Evolutionary conservation across 2,888 invertebrate genomes (phyloP), one percentile per base, ranked within the genome.

Genomic region (Sphecodes monilicornis): DNA sequence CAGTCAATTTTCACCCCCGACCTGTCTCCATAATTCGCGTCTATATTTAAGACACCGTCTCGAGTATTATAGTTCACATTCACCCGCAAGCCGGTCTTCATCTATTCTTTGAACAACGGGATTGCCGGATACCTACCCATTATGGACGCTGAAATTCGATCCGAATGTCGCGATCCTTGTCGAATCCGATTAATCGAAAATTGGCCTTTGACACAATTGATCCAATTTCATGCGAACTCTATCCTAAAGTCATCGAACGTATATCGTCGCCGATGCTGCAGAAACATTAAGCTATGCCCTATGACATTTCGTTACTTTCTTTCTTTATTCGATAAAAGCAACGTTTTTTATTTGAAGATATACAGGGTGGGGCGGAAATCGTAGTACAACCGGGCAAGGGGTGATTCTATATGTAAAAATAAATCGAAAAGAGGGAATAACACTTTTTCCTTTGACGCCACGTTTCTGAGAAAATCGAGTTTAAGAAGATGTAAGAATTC

Each of bases 1-100:
- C 69, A 69, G 83, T 80, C 85, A 85, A 88, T 86, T 88, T 68
- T 82, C 78, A 88, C 76, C 83, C 80, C 78, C 78, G 66, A 54
- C 77, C 57, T 86, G 84, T 84, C 84, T 71, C 41, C 87, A 78
- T 86, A 80, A 84, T 75, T 86, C 64, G 36, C 68, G 69, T 69
- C 80, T 86, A 87, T 86, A 82, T 84, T 86, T 86, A 82, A 86
- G 78, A 46, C 80, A 18, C 41, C n/a, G 41, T 36, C 60, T 29
- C 32, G 50, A 29, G n/a, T 69, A 68, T 78, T 76, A 71, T 76
- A 79, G 43, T 85, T 80, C 71, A 76, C 78, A 13, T 64, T 57
- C 36, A 54, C 29, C 29, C 72, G 29, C 18, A 41, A 32, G 16
- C 69, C 43, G 32, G 6, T 46, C 4, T 46, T 71, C 11, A 64